Base-by-base conservation (phyloP, 2,888 invertebrate genomes). In the Rhaphigaster nebulosa region DNA sequence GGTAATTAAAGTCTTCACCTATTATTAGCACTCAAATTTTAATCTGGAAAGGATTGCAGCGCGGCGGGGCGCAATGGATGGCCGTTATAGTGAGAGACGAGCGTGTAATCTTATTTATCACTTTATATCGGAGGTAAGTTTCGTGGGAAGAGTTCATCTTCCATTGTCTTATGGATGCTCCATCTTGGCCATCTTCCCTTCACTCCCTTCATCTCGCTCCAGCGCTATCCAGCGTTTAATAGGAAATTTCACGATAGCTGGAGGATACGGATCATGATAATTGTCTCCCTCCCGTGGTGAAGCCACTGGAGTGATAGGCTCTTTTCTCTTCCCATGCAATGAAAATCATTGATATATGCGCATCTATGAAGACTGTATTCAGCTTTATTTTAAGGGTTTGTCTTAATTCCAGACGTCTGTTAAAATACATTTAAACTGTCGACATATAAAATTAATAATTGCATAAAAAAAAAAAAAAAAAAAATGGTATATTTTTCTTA, bases 111-210 rank as follows among this genome's bases (percentile, higher is more conserved):
- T 41, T 41, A 80, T 80, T 80, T 80, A 80, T 80, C 45, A 45
- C 45, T 80, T 38, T 41, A 45, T 80, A 80, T 80, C 41, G 18
- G 13, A 80, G 41, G 41, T 80, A 80, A 41, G 41, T 23, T 26
- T n/a, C 80, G 80, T 80, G 80, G 80, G 80, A 80, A 80, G 38
- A 80, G 65, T 65, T 65, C 65, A 65, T 65, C 65, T 65, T 6
- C 65, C 65, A 65, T 65, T 65, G 65, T 65, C 65, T 65, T 65
- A 65, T 18, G 65, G 65, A 65, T 29, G 65, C 65, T 29, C 65
- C 65, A 65, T 65, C 65, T 29, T 65, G 60, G 29, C 65, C 29
- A 29, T 29, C 65, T 29, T 29, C n/a, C n/a, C n/a, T 10, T n/a
- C 12, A 20, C 52, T 54, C 54, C 60, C n/a, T 10, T n/a, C 60